These are phyloP conservation scores for Eretmochelys imbricata DNA, from an alignment of 2,113 vertebrate species.

Conservation along the genomic window DNA sequence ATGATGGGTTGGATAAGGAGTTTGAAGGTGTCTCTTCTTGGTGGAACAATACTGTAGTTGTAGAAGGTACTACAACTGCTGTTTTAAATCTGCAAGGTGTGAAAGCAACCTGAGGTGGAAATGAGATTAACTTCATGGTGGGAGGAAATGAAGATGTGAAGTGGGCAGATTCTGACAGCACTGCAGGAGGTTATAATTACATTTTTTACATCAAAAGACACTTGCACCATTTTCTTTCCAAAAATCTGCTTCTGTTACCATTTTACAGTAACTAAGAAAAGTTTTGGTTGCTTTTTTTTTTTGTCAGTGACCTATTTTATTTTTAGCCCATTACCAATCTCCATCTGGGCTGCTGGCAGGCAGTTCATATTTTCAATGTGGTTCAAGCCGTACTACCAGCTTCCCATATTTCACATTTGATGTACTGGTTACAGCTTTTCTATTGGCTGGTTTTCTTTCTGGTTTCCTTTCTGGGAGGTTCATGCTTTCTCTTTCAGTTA, in stretches of 20 bases:
- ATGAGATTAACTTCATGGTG: background rate
- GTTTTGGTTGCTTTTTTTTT: background rate
- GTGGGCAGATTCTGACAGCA: background rate
- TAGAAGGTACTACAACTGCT: background rate
- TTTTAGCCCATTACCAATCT: rapidly evolving
- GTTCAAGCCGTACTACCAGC: background rate
- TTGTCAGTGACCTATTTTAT: background rate
- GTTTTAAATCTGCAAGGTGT: background rate
- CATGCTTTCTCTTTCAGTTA: rapidly evolving
- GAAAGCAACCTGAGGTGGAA: background rate
- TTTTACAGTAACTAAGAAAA: background rate
- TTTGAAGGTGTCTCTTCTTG: rapidly evolving
- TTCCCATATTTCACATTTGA: rapidly evolving
- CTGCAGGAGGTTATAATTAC: background rate
- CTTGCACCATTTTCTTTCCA: rapidly evolving
- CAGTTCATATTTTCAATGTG: background rate
- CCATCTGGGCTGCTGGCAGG: rapidly evolving
- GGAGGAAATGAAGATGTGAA: background rate
- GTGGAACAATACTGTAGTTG: rapidly evolving
- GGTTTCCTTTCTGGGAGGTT: rapidly evolving
- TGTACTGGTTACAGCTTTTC: background rate
- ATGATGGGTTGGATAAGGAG: background rate
- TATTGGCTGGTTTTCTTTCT: rapidly evolving
- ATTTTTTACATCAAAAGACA: background rate
- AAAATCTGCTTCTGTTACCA: background rate